Base-by-base conservation (phyloP, 1,140 invertebrate species). In the Brachionus calyciflorus region DNA sequence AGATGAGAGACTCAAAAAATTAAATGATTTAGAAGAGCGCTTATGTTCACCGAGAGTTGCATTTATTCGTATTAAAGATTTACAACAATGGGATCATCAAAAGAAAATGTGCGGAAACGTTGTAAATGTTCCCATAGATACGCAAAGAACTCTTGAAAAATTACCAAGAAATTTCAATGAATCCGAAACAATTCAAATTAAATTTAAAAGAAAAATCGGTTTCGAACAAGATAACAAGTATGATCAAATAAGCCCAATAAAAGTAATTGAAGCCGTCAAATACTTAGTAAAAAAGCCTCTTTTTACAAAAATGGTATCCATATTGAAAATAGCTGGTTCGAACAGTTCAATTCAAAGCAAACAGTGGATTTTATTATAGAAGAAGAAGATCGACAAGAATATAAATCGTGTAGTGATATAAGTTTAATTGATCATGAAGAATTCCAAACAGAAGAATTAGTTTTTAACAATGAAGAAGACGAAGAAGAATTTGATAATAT, bases 241-340 rank as follows among this genome's bases (percentile, higher is more conserved):
- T 21, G 26, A 57, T 17, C 9, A 33, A 30, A 60, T 37, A 14
- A 10, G 24, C 10, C 26, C 28, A 26, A 7, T 14, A 5, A 12
- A n/a, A 12, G 33, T 33, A n/a, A 30, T 57, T 12, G 7, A 2
- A 28, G 53, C 53, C 7, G 30, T 57, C 3, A 57, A 57, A 30
- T 57, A 10, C 30, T 57, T 57, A 57, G 6, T 57, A 9, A 30
- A n/a, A 3, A 28, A 4, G 3, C 4, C 1, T 17, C 53, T 57
- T 57, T 57, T 57, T 57, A 57, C n/a, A 30, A 26, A 57, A 57
- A 57, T 30, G 7, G 14, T 9, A 57, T 57, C n/a, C n/a, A n/a
- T n/a, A n/a, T n/a, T n/a, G n/a, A n/a, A n/a, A n/a, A n/a, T n/a
- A n/a, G n/a, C n/a, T n/a, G n/a, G n/a, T n/a, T n/a, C n/a, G n/a